A percentile compares a stretch with the other conserved stretches of the same genome.
These are phyloP conservation scores for Rhabdomys pumilio DNA, from an alignment of 2,797 vertebrate species.

Conservation along the genomic window DNA sequence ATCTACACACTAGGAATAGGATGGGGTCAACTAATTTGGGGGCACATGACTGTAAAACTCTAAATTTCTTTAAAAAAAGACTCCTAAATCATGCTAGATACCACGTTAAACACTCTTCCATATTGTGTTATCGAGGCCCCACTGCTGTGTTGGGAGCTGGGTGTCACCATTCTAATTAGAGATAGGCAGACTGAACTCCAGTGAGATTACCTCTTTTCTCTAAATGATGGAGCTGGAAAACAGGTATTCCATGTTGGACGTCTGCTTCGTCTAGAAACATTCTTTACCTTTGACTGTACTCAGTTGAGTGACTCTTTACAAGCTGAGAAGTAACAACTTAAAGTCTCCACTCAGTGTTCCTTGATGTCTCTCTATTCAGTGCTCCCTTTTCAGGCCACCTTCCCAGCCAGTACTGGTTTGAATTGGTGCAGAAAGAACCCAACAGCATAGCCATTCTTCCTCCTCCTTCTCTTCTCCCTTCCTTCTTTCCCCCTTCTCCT, in stretches of 20 bases:
- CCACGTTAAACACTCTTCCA: neutral
- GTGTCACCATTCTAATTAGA: neutral
- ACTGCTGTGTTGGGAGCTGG: neutral
- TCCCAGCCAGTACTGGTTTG: neutral
- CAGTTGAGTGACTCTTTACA: neutral
- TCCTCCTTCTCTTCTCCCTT: too few relatives aligned
- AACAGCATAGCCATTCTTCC: neutral
- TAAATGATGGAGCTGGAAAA: neutral
- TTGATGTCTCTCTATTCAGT: neutral
- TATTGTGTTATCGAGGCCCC: neutral
- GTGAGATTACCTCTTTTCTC: neutral
- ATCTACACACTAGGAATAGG: neutral
- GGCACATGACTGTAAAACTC: slow-evolving; percentile 21
- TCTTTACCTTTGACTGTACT: neutral
- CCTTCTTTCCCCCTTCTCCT: too few relatives aligned
- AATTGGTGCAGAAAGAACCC: neutral
- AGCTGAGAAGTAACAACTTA: neutral
- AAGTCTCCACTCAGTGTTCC: neutral
- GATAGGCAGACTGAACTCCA: neutral
- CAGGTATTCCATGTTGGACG: neutral
- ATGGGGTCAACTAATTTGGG: neutral
- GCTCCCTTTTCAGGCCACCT: neutral
- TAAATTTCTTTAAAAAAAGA: slow-evolving; percentile 48
- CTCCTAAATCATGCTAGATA: neutral
- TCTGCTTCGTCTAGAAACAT: neutral